Conservation (phyloP, 2,888 invertebrate genomes). For the Folsomia candida region DNA sequence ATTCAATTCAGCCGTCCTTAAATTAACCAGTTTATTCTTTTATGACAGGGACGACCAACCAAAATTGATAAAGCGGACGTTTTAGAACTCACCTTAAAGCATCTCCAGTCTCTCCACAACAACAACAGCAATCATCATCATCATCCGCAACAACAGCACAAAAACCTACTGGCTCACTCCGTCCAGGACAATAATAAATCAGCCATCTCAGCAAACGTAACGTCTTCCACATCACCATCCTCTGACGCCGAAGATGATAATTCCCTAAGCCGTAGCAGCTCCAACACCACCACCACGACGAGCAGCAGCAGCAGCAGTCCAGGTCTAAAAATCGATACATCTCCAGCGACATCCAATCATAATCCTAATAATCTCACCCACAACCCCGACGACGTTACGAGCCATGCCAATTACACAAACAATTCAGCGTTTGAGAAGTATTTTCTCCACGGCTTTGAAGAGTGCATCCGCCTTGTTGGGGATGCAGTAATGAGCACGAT, state of each 20-base stretch:
- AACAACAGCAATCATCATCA: background rate
- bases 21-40: conserved; percentile 22
- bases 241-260: conserved; percentile 39
- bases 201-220: conserved; percentile 17
- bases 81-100: conserved; percentile 63
- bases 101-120: conserved; percentile 59
- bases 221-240: conserved; percentile 27
- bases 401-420: background rate
- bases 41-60: conserved; percentile 56
- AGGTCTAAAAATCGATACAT: background rate
- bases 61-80: conserved; percentile 68
- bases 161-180: background rate
- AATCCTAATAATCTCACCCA: background rate
- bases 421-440: conserved; percentile 6
- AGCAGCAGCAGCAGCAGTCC: background rate
- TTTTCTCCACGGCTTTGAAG: conserved; percentile 40
- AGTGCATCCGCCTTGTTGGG: conserved; percentile 42
- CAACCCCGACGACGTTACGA: background rate
- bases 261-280: conserved; percentile 3
- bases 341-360: background rate
- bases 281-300: conserved; percentile 1
- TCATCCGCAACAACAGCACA: conserved; percentile 1
- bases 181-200: background rate
- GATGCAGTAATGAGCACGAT: conserved; percentile 27
- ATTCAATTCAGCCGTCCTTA: conserved; percentile 4